phyloP scores from a whole-genome alignment of 53 echinoderm and acorn worm species.

The Holothuria scabra region DNA sequence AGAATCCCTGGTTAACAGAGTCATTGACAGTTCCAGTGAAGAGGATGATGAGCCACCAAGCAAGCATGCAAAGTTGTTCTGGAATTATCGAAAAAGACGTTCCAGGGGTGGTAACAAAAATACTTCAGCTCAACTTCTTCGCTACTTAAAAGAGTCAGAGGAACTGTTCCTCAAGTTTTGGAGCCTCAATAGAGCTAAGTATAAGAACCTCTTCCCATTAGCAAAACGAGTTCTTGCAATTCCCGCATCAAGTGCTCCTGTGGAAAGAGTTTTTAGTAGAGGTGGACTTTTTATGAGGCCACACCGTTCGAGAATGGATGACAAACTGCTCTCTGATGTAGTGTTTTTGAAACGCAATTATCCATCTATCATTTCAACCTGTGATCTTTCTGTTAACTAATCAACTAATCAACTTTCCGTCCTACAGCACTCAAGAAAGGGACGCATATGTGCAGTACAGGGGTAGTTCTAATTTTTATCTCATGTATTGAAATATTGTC shows the following conservation, averaged over 20 bases:
- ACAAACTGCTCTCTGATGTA: too few species aligned
- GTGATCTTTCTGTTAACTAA: too few species aligned
- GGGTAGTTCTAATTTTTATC: too few species aligned
- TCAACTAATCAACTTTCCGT: too few species aligned
- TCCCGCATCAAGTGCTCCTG: slow-evolving; percentile 7
- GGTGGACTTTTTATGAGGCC: neutral
- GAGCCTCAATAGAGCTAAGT: neutral
- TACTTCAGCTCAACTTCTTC: neutral
- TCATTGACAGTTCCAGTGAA: neutral
- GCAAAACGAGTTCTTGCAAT: neutral
- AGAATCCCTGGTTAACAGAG: neutral
- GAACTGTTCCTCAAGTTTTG: neutral
- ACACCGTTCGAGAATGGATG: too few species aligned
- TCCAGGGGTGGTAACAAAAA: neutral
- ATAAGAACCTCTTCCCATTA: neutral
- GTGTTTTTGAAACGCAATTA: too few species aligned
- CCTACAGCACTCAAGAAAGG: too few species aligned
- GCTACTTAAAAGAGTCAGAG: neutral
- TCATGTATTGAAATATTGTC: too few species aligned
- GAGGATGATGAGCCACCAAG: neutral
- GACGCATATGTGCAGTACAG: too few species aligned
- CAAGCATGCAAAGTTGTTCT: slow-evolving; percentile 2
- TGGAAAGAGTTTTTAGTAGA: slow-evolving; percentile 25
- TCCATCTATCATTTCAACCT: too few species aligned
- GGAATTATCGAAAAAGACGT: neutral